Percentiles rank a stretch among this genome's conserved stretches.
These are phyloP conservation scores for Sepiola atlantica DNA, from an alignment of 2,888 invertebrate species.

Conservation along the genomic window DNA sequence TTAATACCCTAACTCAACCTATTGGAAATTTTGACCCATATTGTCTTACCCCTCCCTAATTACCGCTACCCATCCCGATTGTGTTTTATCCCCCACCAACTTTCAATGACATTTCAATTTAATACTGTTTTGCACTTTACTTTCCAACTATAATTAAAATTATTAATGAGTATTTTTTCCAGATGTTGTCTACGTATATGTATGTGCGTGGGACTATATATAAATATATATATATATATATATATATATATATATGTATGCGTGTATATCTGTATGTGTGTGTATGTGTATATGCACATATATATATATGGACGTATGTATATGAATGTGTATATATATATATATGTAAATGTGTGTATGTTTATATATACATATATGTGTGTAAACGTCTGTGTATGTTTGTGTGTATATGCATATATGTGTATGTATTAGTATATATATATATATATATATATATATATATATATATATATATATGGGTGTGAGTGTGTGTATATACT, in stretches of 20 bases:
- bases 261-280: neutral
- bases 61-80: too few relatives aligned
- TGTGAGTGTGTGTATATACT: neutral
- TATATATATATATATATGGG: neutral
- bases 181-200: too few relatives aligned
- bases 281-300: too few relatives aligned
- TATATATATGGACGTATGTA: neutral
- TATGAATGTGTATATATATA: neutral
- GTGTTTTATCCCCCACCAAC: too few relatives aligned
- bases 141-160: too few relatives aligned
- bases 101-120: too few relatives aligned
- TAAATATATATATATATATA: slow-evolving; percentile 6
- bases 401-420: neutral
- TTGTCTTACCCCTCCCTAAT: too few relatives aligned
- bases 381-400: neutral
- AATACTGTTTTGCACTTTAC: too few relatives aligned
- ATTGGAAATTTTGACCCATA: too few relatives aligned
- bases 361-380: neutral
- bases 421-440: neutral
- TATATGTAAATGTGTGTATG: neutral
- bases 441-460: neutral
- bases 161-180: too few relatives aligned
- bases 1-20: too few relatives aligned
- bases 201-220: too few relatives aligned
- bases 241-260: neutral